A percentile compares a stretch with the other conserved stretches of the same genome.
Evolutionary conservation across 2,797 vertebrate species (phyloP).

Genomic region (Simalia tracyae): DNA sequence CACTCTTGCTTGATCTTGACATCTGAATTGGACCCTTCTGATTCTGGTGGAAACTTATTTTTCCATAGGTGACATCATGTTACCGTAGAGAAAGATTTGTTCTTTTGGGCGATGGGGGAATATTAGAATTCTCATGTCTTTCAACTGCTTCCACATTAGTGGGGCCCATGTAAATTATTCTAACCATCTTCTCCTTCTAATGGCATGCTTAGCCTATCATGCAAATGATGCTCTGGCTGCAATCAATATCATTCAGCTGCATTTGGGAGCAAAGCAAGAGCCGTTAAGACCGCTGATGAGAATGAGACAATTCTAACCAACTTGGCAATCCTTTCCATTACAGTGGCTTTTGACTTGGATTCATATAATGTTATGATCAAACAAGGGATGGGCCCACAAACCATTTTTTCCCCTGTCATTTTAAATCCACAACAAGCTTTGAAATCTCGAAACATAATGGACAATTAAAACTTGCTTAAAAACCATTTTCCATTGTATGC

Average conservation of each 20-base stretch:
- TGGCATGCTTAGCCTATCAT: neutral
- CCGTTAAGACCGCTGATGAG: neutral
- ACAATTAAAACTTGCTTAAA: slow-evolving; percentile 34
- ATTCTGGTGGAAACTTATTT: neutral
- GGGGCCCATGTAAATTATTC: neutral
- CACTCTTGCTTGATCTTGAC: neutral
- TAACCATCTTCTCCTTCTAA: neutral
- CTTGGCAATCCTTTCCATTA: neutral
- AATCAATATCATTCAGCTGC: neutral
- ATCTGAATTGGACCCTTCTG: neutral
- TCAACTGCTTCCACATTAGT: neutral
- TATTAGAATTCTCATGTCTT: neutral
- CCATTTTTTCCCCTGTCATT: neutral
- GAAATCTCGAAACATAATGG: slow-evolving; percentile 23
- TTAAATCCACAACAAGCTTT: slow-evolving; percentile 25
- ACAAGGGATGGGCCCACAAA: neutral
- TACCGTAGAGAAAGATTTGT: neutral
- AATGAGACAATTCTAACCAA: slow-evolving; percentile 14
- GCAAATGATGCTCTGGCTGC: neutral
- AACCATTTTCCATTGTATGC: slow-evolving; percentile 31
- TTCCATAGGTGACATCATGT: neutral
- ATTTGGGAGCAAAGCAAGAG: neutral
- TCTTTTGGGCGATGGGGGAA: neutral
- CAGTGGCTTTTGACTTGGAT: slow-evolving; percentile 3
- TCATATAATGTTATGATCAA: slow-evolving; percentile 4